Percentiles rank a stretch among this genome's conserved stretches.
phyloP scores from a whole-genome alignment of 2,888 invertebrate species.

The Caenorhabditis sinica region DNA sequence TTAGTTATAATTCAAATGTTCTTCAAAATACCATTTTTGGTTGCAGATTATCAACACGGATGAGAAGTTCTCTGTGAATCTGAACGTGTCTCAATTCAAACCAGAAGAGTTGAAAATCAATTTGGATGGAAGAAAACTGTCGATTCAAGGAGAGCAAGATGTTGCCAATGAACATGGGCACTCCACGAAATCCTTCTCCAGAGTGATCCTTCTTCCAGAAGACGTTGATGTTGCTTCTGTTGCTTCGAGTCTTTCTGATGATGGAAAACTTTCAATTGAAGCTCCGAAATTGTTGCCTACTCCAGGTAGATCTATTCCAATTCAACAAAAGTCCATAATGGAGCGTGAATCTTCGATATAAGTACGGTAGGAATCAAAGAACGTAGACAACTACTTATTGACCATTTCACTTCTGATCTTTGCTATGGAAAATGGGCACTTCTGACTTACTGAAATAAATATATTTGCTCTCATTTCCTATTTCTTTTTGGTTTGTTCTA shows the following conservation, averaged over 20 bases:
- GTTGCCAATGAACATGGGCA: slow-evolving; percentile 11
- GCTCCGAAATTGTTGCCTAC: slow-evolving; percentile 8
- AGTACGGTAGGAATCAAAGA: background rate
- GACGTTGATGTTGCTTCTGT: slow-evolving; percentile 34
- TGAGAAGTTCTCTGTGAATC: slow-evolving; percentile 35
- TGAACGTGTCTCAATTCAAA: slow-evolving; percentile 55
- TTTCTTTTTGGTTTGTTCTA: background rate
- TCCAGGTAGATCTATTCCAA: slow-evolving; percentile 18
- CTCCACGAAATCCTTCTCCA: slow-evolving; percentile 22
- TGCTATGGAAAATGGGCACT: no score
- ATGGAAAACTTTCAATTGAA: slow-evolving; percentile 25
- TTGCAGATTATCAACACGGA: slow-evolving; percentile 35
- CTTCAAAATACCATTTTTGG: background rate
- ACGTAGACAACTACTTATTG: background rate
- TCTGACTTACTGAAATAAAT: background rate
- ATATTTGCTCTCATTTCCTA: background rate
- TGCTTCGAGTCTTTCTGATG: slow-evolving; percentile 25
- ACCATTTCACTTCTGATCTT: background rate
- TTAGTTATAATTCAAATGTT: background rate
- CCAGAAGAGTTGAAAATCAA: slow-evolving; percentile 59
- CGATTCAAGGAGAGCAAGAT: slow-evolving; percentile 26
- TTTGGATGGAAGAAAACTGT: slow-evolving; percentile 27
- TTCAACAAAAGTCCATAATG: background rate
- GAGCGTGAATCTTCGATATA: background rate
- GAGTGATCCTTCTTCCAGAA: slow-evolving; percentile 37